Conservation (phyloP, 2,113 vertebrate genomes). For the Holacanthus passer region DNA sequence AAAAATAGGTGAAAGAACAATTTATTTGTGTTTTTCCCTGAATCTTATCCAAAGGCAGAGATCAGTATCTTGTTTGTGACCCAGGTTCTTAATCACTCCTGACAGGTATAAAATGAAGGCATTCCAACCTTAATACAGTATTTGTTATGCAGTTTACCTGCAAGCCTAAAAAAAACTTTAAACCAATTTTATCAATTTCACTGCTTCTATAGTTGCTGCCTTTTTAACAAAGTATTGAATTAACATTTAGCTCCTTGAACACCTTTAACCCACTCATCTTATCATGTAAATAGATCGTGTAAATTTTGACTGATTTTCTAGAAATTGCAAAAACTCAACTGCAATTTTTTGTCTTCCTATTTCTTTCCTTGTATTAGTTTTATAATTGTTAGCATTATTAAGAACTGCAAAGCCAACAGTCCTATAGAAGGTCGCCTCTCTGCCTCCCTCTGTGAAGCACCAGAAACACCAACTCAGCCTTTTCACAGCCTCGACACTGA, state of each 20-base stretch:
- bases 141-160: not conserved
- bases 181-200: not conserved
- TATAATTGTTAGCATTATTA: not conserved
- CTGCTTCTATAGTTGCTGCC: not conserved
- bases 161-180: not conserved
- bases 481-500: conserved; percentile 33
- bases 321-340: not conserved
- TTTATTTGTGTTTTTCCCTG: not conserved
- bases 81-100: not conserved
- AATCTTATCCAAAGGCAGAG: not conserved
- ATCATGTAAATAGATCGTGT: not conserved
- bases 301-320: not conserved
- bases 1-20: not conserved
- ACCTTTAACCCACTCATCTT: not conserved
- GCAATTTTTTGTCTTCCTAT: not conserved
- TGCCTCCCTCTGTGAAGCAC: conserved; percentile 14
- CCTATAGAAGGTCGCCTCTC: not conserved
- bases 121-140: not conserved
- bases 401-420: not conserved
- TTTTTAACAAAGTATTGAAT: not conserved
- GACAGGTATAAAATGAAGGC: not conserved
- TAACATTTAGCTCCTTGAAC: not conserved
- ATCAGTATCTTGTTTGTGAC: not conserved
- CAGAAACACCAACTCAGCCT: conserved; percentile 59
- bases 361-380: not conserved